Evolutionary conservation across 2,797 vertebrate genomes (phyloP).

Genomic region (Ciconia nigra): DNA sequence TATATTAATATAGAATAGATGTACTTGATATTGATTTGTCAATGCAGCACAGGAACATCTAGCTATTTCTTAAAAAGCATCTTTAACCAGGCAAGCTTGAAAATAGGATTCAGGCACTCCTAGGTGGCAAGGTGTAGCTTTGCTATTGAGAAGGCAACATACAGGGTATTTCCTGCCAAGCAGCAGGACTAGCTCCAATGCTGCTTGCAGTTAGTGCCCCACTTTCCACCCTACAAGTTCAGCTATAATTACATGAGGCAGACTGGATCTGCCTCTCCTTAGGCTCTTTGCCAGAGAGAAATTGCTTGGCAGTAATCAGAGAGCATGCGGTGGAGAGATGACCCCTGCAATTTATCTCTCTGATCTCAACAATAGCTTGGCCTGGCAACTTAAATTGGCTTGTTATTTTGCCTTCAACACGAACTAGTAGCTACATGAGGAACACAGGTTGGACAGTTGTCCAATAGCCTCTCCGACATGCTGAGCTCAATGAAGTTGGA

Average conservation of each 20-base stretch:
- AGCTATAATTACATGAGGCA: not conserved
- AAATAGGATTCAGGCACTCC: not conserved
- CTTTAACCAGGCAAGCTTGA: not conserved
- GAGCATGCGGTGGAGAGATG: not conserved
- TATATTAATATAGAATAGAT: not conserved
- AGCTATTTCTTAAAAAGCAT: not conserved
- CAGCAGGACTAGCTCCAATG: not conserved
- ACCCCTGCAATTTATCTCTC: not conserved
- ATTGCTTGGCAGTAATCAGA: not conserved
- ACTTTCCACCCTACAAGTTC: not conserved
- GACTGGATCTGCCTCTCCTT: not conserved
- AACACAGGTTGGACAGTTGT: not conserved
- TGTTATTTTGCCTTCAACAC: not conserved
- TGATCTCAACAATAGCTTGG: not conserved
- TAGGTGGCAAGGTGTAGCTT: not conserved
- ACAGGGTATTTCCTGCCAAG: not conserved
- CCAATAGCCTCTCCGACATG: accelerated
- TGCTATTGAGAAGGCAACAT: not conserved
- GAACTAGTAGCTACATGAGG: not conserved
- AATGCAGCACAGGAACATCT: not conserved
- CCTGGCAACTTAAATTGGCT: not conserved
- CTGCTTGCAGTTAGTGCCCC: not conserved
- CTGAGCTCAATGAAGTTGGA: not conserved
- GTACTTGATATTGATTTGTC: not conserved
- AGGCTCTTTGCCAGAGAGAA: not conserved